Evolutionary conservation across 2,888 invertebrate genomes (phyloP), one percentile per base, ranked within the genome.

Genomic region (Monopis laevigella): DNA sequence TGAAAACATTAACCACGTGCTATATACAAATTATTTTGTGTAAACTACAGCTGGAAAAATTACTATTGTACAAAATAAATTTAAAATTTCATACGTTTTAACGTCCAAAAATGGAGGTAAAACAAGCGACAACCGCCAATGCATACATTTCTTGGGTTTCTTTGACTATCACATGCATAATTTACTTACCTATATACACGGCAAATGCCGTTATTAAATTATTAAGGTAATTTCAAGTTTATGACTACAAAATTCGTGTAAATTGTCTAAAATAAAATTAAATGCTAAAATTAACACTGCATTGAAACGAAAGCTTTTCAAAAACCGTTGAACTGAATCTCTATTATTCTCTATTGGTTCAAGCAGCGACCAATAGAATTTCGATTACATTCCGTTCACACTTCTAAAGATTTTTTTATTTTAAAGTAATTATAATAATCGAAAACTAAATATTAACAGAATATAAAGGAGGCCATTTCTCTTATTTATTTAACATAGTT

Each of bases 41-140:
- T 16, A 39, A 11, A 27, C 17, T 27, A 21, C 2, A 16, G 12
- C 10, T 39, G 30, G 7, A 11, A 29, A 5, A 29, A 29, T 12
- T 8, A 29, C 6, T 11, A 8, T 8, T 11, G 40, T 19, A 17
- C 16, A 34, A 5, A 47, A 47, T 46, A 45, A 49, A 58, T 48
- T 58, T 59, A 63, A 65, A 69, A 17, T 17, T 32, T 32, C 56
- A 63, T 63, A 48, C 50, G 50, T 59, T 66, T 63, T 59, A 77
- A 75, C 71, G 72, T 68, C 61, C 51, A 61, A 67, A 70, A 75
- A 78, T 77, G 77, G 77, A 71, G 72, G 70, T 70, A 74, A 75
- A 75, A 78, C 75, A 78, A 80, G 62, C 69, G 74, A 80, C 68
- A 3, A 30, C 12, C 21, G 12, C 11, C 21, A 36, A 36, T n/a